Percentiles rank a stretch among this genome's conserved stretches.
Conservation (phyloP, 2,797 vertebrate genomes). For the Lacerta agilis region DNA sequence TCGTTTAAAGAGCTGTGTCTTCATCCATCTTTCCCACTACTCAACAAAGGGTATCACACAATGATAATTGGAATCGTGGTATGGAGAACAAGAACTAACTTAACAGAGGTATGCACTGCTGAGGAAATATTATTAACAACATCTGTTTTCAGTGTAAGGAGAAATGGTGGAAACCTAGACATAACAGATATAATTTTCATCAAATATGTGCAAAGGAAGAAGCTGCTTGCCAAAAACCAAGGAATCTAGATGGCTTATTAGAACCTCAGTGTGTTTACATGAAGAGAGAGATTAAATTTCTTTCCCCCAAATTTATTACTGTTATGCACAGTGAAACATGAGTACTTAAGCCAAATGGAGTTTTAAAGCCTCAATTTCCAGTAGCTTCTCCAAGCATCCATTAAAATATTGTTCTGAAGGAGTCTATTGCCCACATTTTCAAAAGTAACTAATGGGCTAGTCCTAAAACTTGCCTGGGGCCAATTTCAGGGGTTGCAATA, state of each 20-base stretch:
- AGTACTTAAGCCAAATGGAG: conserved; percentile 15
- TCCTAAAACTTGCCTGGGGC: neutral
- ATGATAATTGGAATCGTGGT: neutral
- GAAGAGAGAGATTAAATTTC: conserved; percentile 16
- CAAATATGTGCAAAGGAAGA: conserved; percentile 3
- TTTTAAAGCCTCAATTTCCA: conserved; percentile 21
- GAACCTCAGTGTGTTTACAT: neutral
- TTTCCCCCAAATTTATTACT: conserved; percentile 15
- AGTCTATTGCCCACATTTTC: neutral
- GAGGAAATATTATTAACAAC: neutral
- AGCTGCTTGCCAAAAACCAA: conserved; percentile 3
- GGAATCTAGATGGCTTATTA: neutral
- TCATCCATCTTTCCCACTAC: too few species aligned
- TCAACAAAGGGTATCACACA: neutral
- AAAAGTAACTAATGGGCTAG: neutral
- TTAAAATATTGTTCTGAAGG: neutral
- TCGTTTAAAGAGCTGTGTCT: too few species aligned
- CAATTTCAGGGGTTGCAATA: neutral
- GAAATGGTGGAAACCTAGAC: conserved; percentile 6
- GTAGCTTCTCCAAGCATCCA: conserved; percentile 30
- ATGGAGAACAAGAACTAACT: neutral
- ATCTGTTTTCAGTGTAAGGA: conserved; percentile 22
- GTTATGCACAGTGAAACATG: neutral
- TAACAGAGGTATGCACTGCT: neutral
- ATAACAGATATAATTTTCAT: conserved; percentile 22